These are phyloP conservation scores for Zeuzera pyrina DNA, from an alignment of 2,888 invertebrate genomes.

Conservation along the genomic window DNA sequence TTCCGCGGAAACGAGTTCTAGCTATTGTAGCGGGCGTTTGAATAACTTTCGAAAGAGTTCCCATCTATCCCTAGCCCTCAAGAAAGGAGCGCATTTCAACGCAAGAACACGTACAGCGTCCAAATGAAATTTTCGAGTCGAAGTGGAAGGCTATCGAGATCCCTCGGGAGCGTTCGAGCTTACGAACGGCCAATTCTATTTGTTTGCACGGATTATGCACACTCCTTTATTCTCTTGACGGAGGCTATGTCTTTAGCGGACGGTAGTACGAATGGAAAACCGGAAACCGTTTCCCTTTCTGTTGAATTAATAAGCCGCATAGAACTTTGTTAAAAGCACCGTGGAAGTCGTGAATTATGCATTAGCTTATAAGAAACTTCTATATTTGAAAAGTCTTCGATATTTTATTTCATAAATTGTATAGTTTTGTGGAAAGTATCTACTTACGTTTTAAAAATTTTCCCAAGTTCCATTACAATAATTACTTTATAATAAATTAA, in stretches of 20 bases:
- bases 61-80: constrained; percentile 38
- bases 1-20: constrained; percentile 46
- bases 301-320: neutral
- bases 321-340: neutral
- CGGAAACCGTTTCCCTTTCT: constrained; percentile 18
- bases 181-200: constrained; percentile 33
- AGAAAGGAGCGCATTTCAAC: constrained; percentile 49
- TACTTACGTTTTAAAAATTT: no score
- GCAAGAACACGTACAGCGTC: constrained; percentile 54
- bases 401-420: no score
- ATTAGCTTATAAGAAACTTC: no score
- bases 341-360: no score
- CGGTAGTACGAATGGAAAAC: constrained; percentile 22
- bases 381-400: no score
- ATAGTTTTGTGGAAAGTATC: no score
- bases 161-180: constrained; percentile 30
- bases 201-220: no score
- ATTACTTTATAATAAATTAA: no score
- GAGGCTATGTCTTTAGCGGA: constrained; percentile 18
- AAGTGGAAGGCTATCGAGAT: constrained; percentile 31
- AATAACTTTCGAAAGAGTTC: constrained; percentile 46
- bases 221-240: constrained; percentile 25
- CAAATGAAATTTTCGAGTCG: constrained; percentile 63
- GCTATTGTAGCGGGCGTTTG: constrained; percentile 39
- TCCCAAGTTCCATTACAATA: no score